Conservation (phyloP, 2,113 vertebrate species). For the Crotalus tigris region DNA sequence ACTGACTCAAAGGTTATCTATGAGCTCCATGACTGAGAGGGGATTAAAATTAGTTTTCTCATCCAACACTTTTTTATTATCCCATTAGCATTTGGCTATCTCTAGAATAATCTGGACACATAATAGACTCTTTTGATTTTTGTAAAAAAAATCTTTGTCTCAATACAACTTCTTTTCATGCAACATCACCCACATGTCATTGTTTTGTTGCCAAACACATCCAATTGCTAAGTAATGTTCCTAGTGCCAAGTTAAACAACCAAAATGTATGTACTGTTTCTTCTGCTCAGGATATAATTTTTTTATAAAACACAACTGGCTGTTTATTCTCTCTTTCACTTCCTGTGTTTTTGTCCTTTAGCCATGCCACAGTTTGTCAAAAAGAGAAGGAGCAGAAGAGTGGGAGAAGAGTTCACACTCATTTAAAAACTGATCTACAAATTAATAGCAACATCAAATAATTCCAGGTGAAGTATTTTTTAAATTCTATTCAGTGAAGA, state of each 20-base stretch:
- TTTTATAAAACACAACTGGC: conserved; percentile 31
- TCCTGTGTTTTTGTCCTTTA: conserved; percentile 5
- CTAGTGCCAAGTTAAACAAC: conserved; percentile 53
- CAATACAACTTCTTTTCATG: conserved; percentile 63
- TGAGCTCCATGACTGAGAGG: background rate
- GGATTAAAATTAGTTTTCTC: conserved; percentile 28
- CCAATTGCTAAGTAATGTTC: conserved; percentile 55
- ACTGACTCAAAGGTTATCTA: background rate
- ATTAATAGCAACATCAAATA: background rate
- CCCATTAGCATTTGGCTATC: background rate
- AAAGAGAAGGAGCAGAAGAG: background rate
- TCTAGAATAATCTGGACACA: conserved; percentile 6
- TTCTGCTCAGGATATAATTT: conserved; percentile 56
- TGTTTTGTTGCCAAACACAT: conserved; percentile 66
- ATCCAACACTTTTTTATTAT: conserved; percentile 49
- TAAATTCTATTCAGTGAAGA: background rate
- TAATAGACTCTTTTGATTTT: conserved; percentile 9
- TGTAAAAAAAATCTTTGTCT: conserved; percentile 68
- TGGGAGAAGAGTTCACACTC: background rate
- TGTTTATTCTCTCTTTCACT: conserved; percentile 42
- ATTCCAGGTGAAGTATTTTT: background rate
- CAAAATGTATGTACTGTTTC: conserved; percentile 46
- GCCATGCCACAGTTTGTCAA: conserved; percentile 16
- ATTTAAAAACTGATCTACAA: background rate
- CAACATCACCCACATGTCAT: conserved; percentile 55